Conservation (phyloP, 1,140 invertebrate genomes). For the Leptonema lineaticorne region DNA sequence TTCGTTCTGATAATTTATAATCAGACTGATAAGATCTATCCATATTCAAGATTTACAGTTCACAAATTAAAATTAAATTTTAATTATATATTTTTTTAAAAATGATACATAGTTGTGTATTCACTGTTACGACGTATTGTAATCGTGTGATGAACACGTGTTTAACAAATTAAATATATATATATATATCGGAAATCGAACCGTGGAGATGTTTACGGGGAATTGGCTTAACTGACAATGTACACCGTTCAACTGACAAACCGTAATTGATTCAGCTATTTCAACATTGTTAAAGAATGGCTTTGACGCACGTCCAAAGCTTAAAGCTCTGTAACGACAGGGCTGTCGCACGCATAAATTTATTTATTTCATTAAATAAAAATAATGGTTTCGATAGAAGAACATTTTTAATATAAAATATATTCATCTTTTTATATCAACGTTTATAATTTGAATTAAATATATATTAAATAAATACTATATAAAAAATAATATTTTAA, state of each 20-base stretch:
- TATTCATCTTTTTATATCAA: not conserved
- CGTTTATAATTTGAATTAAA: not conserved
- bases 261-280: conserved; percentile 40
- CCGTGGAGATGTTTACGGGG: conserved; percentile 13
- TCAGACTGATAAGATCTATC: conserved; percentile 10
- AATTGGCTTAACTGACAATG: conserved; percentile 27
- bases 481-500: too few species aligned
- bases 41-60: conserved; percentile 6
- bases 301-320: conserved; percentile 31
- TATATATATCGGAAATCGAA: not conserved
- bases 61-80: not conserved
- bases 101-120: not conserved
- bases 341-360: conserved; percentile 14
- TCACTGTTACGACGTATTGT: not conserved
- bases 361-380: too few species aligned
- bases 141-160: not conserved
- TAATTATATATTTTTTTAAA: not conserved
- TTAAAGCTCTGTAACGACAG: conserved; percentile 10
- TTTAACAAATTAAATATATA: not conserved
- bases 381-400: too few species aligned
- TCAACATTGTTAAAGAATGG: conserved; percentile 40
- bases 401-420: too few species aligned
- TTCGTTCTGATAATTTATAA: conserved; percentile 27
- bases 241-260: conserved; percentile 34
- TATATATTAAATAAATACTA: too few species aligned